A percentile compares a stretch with the other conserved stretches of the same genome.
These are phyloP conservation scores for Xenopus petersii DNA, from an alignment of 2,797 vertebrate genomes.

Conservation along the genomic window DNA sequence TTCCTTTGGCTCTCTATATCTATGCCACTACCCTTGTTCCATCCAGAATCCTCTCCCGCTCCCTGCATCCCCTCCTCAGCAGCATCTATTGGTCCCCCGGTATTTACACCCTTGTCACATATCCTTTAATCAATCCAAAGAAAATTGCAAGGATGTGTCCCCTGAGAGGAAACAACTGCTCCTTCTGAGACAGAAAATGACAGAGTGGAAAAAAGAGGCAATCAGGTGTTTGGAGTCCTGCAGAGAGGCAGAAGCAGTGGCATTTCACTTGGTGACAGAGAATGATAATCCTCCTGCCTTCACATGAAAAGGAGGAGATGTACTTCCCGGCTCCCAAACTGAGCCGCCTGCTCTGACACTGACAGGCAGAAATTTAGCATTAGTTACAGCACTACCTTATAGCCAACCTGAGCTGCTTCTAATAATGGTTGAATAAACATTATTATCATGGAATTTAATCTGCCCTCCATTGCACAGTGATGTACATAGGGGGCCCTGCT, in stretches of 20 bases:
- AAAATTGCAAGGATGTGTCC: conserved; percentile 12
- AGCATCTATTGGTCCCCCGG: neutral
- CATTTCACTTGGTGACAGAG: conserved; percentile 8
- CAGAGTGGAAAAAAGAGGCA: neutral
- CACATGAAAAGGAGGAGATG: neutral
- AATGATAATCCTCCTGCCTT: neutral
- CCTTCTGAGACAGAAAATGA: conserved; percentile 27
- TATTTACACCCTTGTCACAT: neutral
- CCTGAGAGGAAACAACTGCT: conserved; percentile 36
- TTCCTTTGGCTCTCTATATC: no score
- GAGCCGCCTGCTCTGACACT: neutral
- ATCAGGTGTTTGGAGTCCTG: conserved; percentile 20
- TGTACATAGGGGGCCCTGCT: no score
- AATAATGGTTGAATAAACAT: no score
- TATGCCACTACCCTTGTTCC: no score
- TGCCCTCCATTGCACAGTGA: no score
- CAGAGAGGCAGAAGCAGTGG: conserved; percentile 60
- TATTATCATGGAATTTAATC: no score
- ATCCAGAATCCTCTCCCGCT: no score
- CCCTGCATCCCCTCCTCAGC: neutral
- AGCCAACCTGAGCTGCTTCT: no score
- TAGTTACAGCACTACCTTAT: no score
- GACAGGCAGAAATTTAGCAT: neutral
- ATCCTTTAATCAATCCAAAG: neutral
- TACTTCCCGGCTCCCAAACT: neutral